Evolutionary conservation across 2,888 invertebrate genomes (phyloP), one percentile per base, ranked within the genome.

Genomic region (Caenorhabditis sp.): DNA sequence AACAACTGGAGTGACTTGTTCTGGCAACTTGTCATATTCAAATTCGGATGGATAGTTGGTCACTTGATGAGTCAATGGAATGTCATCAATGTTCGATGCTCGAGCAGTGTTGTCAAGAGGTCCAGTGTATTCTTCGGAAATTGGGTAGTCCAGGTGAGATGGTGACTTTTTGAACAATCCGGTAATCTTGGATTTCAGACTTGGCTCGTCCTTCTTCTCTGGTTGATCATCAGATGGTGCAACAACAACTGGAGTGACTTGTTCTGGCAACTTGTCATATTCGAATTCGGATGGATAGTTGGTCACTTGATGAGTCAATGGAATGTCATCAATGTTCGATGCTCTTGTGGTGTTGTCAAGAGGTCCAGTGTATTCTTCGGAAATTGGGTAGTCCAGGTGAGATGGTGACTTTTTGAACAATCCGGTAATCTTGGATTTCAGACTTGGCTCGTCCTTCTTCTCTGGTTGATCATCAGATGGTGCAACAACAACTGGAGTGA

Each of bases 131-230:
- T 6, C 50, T 50, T 72, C 68, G 50, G 57, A 58, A 54, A 51
- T 51, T 4, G 69, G 68, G 31, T 69, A 72, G 43, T 69, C 69
- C 10, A 58, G 50, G 27, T 69, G 68, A 27, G 59, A 19, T 21
- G 59, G 61, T 51, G 51, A 51, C 51, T 51, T 51, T 12, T 51
- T 51, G 51, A 51, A 51, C 3, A 51, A 21, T n/a, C 51, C 51
- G n/a, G 66, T 66, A 54, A 66, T 66, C 57, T 69, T 69, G 63
- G 69, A 77, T 49, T 73, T 60, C 21, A 78, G 26, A 17, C 69
- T 70, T 24, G 74, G 54, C 23, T 66, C 66, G 21, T 66, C 66
- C 60, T 66, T 66, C 60, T 66, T 66, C 53, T 62, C 67, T 36
- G 67, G 58, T 36, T 67, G 61, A 14, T 66, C 66, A 19, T 31